Evolutionary conservation across 2,888 invertebrate species (phyloP).

Genomic region (Punctoribates punctum): DNA sequence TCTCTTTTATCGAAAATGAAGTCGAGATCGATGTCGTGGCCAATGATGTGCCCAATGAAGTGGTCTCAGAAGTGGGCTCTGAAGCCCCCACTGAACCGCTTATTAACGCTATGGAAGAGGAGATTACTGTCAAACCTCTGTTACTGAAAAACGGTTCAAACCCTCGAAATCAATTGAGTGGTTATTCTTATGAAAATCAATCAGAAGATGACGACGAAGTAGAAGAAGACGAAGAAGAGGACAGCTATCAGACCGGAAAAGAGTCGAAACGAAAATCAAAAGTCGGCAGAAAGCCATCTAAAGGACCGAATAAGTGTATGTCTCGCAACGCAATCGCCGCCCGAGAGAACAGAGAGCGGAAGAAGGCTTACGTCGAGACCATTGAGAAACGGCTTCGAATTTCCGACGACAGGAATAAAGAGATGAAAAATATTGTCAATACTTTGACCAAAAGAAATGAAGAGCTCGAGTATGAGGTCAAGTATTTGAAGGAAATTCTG

Average conservation of each 20-base stretch:
- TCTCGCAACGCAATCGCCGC: conserved; percentile 41
- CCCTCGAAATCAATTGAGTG: neutral
- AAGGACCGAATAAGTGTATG: conserved; percentile 30
- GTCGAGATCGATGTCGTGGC: neutral
- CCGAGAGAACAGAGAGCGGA: conserved; percentile 38
- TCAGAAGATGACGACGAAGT: neutral
- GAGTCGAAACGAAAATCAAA: neutral
- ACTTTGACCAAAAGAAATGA: neutral
- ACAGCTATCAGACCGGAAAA: neutral
- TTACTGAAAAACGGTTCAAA: neutral
- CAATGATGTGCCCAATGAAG: neutral
- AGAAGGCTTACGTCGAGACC: conserved; percentile 2
- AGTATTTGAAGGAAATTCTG: neutral
- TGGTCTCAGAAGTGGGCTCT: too few relatives aligned
- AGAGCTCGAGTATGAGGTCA: neutral
- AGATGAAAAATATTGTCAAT: neutral
- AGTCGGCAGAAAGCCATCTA: neutral
- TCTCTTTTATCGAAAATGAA: neutral
- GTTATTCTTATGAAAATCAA: neutral
- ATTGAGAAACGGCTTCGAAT: neutral
- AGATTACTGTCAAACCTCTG: too few relatives aligned
- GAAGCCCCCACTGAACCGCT: too few relatives aligned
- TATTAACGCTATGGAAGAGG: too few relatives aligned
- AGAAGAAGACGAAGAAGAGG: neutral
- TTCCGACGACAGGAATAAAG: neutral